A percentile compares a stretch with the other conserved stretches of the same genome.
Evolutionary conservation across 2,888 invertebrate species (phyloP).

Genomic region (Phortica magna): DNA sequence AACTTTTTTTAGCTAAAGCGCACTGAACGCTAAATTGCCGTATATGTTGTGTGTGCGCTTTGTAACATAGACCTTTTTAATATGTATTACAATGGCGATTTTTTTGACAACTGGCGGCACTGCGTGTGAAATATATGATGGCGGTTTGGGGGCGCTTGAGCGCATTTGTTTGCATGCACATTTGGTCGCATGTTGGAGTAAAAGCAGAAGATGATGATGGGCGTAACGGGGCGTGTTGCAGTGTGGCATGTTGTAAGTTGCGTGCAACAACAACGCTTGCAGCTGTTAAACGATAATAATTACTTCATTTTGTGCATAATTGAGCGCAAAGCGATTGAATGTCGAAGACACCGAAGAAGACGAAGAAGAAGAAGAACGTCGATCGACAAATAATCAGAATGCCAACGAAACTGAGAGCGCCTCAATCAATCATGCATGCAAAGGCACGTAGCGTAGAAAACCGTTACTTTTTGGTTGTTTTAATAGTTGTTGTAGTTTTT

Average conservation of each 20-base stretch:
- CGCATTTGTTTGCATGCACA: neutral
- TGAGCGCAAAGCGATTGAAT: neutral
- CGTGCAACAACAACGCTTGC: neutral
- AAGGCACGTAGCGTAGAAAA: neutral
- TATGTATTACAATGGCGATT: neutral
- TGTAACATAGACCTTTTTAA: neutral
- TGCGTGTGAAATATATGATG: too few species aligned
- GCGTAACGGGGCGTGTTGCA: too few species aligned
- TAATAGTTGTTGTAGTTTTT: neutral
- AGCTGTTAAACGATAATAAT: slow-evolving; percentile 1
- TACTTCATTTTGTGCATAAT: neutral
- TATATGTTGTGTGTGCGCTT: too few species aligned
- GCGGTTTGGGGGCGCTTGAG: neutral
- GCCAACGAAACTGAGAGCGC: neutral
- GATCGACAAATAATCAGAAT: neutral
- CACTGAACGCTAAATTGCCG: too few species aligned
- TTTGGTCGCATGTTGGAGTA: neutral
- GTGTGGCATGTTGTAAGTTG: neutral
- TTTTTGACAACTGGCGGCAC: neutral
- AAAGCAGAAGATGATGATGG: neutral
- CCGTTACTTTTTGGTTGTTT: neutral
- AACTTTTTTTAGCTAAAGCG: too few species aligned
- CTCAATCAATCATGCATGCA: slow-evolving; percentile 16
- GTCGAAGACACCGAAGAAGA: neutral
- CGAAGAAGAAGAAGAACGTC: neutral